Base-by-base conservation (phyloP, 2,888 invertebrate genomes). In the Trachelus tabidus region DNA sequence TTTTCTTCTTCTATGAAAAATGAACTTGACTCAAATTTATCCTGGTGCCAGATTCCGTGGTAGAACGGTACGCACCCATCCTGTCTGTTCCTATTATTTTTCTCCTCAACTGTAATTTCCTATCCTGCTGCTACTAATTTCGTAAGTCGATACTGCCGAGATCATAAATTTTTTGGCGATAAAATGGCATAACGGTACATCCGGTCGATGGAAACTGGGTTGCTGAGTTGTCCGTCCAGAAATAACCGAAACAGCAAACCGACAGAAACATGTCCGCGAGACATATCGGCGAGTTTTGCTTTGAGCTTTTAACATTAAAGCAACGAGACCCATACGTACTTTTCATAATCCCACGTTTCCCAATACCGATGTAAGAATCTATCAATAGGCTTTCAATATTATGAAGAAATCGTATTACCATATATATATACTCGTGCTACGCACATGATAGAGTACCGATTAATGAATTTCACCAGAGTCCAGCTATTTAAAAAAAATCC, bases 211-310 rank as follows among this genome's bases (percentile, higher is more conserved):
- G 81, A 85, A 86, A 86, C 75, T 78, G 78, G 78, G 76, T 76
- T 78, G 78, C 75, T 68, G 78, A 78, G 78, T 78, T 84, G 85
- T 82, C 83, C 77, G 76, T 82, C 87, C 87, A 85, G 86, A 87
- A 87, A 87, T 87, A 87, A 81, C 82, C 81, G 79, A 81, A 78
- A 56, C 56, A 56, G 75, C 77, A 77, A 75, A 40, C 75, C 80
- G 74, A 79, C 77, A 77, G 82, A 85, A 86, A 86, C 85, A 81
- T 83, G 86, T 88, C 86, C 82, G 84, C 80, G 69, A 77, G 75
- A 68, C 69, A 77, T 80, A 80, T 83, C 78, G 80, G 77, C 74
- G 23, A 75, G 77, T 9, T 15, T 56, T 23, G 56, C 56, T 56
- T 56, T 56, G 56, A 56, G 56, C 56, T 56, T 23, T 56, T 56